These are phyloP conservation scores for Darevskia mixta DNA, from an alignment of 2,797 vertebrate genomes.

Conservation along the genomic window DNA sequence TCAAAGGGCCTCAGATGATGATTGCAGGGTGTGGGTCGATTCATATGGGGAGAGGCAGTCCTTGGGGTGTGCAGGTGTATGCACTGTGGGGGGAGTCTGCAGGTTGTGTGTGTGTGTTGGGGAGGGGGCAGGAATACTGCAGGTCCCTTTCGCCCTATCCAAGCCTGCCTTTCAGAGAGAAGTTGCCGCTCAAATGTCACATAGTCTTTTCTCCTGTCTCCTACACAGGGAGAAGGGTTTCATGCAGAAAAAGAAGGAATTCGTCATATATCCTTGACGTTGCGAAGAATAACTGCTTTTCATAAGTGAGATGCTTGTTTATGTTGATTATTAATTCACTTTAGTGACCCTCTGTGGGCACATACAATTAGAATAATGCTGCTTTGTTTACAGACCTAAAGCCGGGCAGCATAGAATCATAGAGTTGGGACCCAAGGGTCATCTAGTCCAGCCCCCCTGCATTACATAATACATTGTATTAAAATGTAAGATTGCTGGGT, in stretches of 20 bases:
- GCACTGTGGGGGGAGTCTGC: too few species aligned
- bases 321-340: slow-evolving; percentile 1
- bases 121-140: too few species aligned
- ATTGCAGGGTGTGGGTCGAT: too few species aligned
- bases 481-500: not conserved
- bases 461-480: not conserved
- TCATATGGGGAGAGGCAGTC: too few species aligned
- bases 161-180: not conserved
- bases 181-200: slow-evolving; percentile 6
- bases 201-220: slow-evolving; percentile 59
- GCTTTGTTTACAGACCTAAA: not conserved
- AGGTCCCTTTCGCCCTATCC: not conserved
- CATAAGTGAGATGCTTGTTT: slow-evolving; percentile 85
- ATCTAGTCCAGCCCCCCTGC: too few species aligned
- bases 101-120: too few species aligned
- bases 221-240: slow-evolving; percentile 77
- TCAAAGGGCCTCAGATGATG: too few species aligned
- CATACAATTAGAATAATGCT: not conserved
- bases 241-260: slow-evolving; percentile 73
- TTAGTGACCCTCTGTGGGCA: not conserved
- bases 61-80: not conserved
- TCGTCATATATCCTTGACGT: slow-evolving; percentile 72
- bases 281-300: slow-evolving; percentile 88
- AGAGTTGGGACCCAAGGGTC: too few species aligned
- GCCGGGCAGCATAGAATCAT: too few species aligned